phyloP scores from a whole-genome alignment of 2,797 vertebrate genomes.

The Etheostoma perlongum region DNA sequence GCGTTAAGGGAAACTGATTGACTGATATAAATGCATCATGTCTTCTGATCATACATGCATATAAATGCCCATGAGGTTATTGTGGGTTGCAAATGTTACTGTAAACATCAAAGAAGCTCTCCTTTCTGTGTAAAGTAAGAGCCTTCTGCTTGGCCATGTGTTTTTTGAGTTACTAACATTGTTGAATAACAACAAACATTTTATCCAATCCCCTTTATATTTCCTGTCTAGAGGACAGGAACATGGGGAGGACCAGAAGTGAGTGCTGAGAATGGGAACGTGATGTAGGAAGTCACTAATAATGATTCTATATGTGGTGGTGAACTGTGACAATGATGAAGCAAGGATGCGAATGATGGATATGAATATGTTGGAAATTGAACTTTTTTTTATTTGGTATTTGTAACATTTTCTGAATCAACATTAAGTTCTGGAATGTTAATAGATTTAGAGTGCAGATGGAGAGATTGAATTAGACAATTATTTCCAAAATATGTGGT shows the following conservation, averaged over 20 bases:
- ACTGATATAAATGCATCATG: background rate
- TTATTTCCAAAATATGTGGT: slow-evolving; percentile 2
- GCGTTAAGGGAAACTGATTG: background rate
- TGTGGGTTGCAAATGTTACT: background rate
- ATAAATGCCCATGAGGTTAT: background rate
- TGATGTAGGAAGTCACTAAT: background rate
- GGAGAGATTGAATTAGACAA: background rate
- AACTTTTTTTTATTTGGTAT: background rate
- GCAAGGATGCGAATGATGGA: background rate
- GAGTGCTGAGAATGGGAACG: slow-evolving; percentile 2
- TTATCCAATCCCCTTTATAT: background rate
- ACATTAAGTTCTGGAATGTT: slow-evolving; percentile 14
- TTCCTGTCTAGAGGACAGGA: background rate
- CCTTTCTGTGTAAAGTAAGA: background rate
- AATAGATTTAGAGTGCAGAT: background rate
- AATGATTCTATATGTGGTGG: background rate
- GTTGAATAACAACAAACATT: background rate
- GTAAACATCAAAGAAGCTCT: background rate
- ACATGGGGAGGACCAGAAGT: background rate
- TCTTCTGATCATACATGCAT: background rate
- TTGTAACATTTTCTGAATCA: slow-evolving; percentile 9
- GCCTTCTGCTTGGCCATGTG: background rate
- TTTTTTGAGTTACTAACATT: slow-evolving; percentile 13
- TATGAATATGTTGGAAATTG: background rate
- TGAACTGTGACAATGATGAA: slow-evolving; percentile 4